phyloP scores from a whole-genome alignment of 2,888 invertebrate genomes.

The Adineta ricciae region DNA sequence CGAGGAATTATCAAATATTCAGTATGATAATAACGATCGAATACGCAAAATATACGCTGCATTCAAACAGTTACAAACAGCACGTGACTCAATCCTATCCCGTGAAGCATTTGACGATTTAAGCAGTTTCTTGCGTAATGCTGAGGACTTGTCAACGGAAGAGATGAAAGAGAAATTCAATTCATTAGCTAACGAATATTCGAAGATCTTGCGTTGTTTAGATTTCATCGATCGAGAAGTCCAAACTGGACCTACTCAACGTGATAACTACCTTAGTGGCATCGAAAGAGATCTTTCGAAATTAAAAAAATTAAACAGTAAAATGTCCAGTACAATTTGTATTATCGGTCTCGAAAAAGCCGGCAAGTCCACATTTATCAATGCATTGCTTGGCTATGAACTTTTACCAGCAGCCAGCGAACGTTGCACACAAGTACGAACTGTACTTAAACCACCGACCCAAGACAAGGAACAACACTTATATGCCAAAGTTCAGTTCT shows the following conservation, averaged over 20 bases:
- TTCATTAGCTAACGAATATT: background rate
- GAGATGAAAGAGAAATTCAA: background rate
- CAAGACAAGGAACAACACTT: background rate
- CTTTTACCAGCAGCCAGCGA: background rate
- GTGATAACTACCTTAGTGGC: too few species aligned
- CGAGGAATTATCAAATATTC: background rate
- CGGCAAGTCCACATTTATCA: background rate
- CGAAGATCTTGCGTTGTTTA: background rate
- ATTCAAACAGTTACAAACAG: background rate
- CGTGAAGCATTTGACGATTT: background rate
- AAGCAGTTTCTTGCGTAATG: background rate
- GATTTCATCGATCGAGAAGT: background rate
- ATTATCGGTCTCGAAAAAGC: background rate
- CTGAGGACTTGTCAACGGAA: background rate
- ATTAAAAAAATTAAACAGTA: background rate
- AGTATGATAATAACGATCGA: background rate
- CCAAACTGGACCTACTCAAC: too few species aligned
- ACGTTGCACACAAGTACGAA: background rate
- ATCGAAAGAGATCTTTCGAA: background rate
- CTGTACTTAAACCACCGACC: background rate
- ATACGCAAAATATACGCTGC: background rate
- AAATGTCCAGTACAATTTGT: background rate
- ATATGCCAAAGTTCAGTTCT: background rate
- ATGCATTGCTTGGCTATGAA: background rate
- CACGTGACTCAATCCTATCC: background rate